phyloP scores from a whole-genome alignment of 1,140 invertebrate genomes.

The Drosophila pseudoananassae region DNA sequence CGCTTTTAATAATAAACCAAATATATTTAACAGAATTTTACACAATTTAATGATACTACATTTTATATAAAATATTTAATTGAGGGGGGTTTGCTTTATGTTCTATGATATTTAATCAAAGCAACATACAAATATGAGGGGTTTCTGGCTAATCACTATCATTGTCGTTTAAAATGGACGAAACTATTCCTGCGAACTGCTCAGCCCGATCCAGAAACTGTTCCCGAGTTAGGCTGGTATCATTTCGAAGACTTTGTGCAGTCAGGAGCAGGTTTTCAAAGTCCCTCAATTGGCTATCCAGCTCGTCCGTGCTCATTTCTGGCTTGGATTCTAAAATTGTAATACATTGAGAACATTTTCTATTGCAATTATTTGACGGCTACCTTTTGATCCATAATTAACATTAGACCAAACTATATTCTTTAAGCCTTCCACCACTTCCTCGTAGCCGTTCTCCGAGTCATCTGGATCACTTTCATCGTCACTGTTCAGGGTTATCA shows the following conservation, averaged over 20 bases:
- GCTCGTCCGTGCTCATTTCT: slow-evolving; percentile 30
- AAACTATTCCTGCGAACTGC: slow-evolving; percentile 55
- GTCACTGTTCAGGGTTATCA: slow-evolving; percentile 43
- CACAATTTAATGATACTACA: neutral
- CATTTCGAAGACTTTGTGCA: slow-evolving; percentile 54
- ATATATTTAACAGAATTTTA: slow-evolving; percentile 54
- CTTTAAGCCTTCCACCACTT: slow-evolving; percentile 51
- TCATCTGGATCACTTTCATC: slow-evolving; percentile 18
- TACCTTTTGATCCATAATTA: slow-evolving; percentile 32
- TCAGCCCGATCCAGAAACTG: slow-evolving; percentile 62
- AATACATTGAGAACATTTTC: neutral
- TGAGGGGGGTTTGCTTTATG: neutral
- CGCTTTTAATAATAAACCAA: slow-evolving; percentile 65
- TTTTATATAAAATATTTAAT: slow-evolving; percentile 1
- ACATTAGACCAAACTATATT: slow-evolving; percentile 63
- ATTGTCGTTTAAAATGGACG: slow-evolving; percentile 59
- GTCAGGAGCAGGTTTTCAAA: slow-evolving; percentile 61
- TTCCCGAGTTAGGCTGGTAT: slow-evolving; percentile 46
- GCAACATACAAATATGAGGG: slow-evolving; percentile 7
- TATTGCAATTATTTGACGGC: neutral
- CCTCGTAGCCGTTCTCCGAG: slow-evolving; percentile 29
- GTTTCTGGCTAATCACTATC: slow-evolving; percentile 48
- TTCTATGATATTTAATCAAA: slow-evolving; percentile 5
- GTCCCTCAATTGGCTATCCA: slow-evolving; percentile 59
- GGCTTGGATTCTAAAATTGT: slow-evolving; percentile 11